Evolutionary conservation across 2,113 vertebrate genomes (phyloP).

Genomic region (Mixornis gularis): DNA sequence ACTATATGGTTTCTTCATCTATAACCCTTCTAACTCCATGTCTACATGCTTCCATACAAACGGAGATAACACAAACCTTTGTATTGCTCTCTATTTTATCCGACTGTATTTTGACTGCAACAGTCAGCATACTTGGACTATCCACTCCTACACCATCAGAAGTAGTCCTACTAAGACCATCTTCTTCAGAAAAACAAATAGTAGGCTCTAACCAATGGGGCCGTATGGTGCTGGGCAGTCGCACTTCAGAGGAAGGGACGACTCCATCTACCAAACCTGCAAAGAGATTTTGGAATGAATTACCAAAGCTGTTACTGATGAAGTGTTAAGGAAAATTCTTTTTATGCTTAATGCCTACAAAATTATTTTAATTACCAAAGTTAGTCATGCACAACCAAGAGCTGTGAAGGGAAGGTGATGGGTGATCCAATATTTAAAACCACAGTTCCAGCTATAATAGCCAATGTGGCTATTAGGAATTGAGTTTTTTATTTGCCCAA

Average conservation of each 20-base stretch:
- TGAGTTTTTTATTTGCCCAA: background rate
- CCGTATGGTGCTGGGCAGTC: slow-evolving; percentile 81
- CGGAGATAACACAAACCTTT: slow-evolving; percentile 74
- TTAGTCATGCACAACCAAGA: background rate
- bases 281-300: background rate
- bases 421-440: background rate
- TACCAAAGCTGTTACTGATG: background rate
- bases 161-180: slow-evolving; percentile 71
- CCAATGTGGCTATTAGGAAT: background rate
- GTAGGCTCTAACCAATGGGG: slow-evolving; percentile 94
- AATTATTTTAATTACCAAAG: background rate
- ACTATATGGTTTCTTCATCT: background rate
- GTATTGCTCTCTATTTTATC: slow-evolving; percentile 88
- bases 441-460: background rate
- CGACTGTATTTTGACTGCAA: slow-evolving; percentile 89
- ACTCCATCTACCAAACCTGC: slow-evolving; percentile 83
- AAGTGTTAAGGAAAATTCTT: background rate
- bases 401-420: background rate
- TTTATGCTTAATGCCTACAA: background rate
- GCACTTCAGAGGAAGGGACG: slow-evolving; percentile 73
- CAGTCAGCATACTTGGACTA: slow-evolving; percentile 87
- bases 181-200: slow-evolving; percentile 87
- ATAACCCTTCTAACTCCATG: background rate
- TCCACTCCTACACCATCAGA: slow-evolving; percentile 85
- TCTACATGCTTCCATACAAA: background rate